Percentiles rank a stretch among this genome's conserved stretches.
Conservation (phyloP, 2,888 invertebrate species). For the Hecatera dysodea region DNA sequence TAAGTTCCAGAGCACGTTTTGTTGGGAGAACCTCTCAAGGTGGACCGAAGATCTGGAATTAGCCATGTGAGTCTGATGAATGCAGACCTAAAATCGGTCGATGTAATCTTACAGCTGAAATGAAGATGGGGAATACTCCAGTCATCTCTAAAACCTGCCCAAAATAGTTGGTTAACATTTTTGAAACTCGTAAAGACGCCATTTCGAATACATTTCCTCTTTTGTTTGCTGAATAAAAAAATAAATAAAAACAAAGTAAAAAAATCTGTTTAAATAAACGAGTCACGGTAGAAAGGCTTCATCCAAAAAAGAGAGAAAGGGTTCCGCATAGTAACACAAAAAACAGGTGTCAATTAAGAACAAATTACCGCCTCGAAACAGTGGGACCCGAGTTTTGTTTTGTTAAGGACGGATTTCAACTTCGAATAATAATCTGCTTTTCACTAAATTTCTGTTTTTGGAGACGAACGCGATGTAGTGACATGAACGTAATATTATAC, state of each 20-base stretch:
- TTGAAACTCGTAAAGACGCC: constrained; percentile 9
- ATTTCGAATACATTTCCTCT: not conserved
- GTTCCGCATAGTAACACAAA: constrained; percentile 43
- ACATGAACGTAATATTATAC: not conserved
- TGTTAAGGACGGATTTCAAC: constrained; percentile 13
- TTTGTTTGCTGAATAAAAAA: constrained; percentile 25
- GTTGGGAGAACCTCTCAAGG: too few relatives aligned
- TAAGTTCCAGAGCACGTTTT: too few relatives aligned
- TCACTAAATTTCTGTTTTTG: not conserved
- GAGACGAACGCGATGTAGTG: too few relatives aligned
- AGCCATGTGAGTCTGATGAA: too few relatives aligned
- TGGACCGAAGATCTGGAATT: too few relatives aligned
- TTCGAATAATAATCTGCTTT: not conserved
- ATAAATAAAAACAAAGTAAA: constrained; percentile 30
- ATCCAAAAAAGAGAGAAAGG: constrained; percentile 31
- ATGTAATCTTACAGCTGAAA: not conserved
- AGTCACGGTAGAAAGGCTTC: constrained; percentile 30
- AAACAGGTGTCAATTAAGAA: constrained; percentile 73
- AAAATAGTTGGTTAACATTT: constrained; percentile 8
- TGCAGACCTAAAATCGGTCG: not conserved
- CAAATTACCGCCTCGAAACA: constrained; percentile 67
- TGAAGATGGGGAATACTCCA: not conserved
- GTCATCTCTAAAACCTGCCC: not conserved
- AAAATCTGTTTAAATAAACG: constrained; percentile 27
- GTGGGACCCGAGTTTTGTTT: constrained; percentile 33